A percentile compares a stretch with the other conserved stretches of the same genome.
These are phyloP conservation scores for Podarcis cretensis DNA, from an alignment of 2,113 vertebrate genomes.

Conservation along the genomic window DNA sequence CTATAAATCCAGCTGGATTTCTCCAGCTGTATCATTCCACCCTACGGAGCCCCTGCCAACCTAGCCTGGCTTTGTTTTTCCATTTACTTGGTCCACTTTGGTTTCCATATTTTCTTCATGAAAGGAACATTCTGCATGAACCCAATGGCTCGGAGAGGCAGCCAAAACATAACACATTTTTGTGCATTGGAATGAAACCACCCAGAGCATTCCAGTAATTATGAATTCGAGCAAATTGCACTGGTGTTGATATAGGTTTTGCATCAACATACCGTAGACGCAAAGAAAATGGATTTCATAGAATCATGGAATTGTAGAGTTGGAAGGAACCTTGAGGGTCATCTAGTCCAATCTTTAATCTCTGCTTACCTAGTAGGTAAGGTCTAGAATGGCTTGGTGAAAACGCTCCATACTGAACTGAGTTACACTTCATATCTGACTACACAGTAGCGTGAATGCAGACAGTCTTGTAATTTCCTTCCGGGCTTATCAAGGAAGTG, in stretches of 20 bases:
- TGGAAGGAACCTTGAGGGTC: too few species aligned
- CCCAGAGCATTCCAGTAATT: constrained; percentile 11
- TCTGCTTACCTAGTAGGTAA: background rate
- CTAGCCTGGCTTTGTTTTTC: constrained; percentile 9
- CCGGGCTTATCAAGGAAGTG: background rate
- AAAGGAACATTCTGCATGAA: background rate
- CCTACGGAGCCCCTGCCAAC: constrained; percentile 35
- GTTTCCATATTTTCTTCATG: background rate
- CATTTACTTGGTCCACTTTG: background rate
- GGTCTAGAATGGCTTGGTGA: background rate
- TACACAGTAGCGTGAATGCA: background rate
- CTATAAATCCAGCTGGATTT: constrained; percentile 65
- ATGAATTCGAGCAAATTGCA: background rate
- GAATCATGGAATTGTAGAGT: too few species aligned
- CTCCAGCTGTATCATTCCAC: background rate
- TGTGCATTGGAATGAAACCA: background rate
- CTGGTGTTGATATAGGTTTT: background rate
- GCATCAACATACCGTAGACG: too few species aligned
- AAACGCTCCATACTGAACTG: background rate
- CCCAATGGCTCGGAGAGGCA: background rate
- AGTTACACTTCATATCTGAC: background rate
- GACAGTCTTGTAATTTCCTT: background rate
- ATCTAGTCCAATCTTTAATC: too few species aligned
- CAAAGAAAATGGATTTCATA: too few species aligned
- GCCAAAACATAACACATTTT: constrained; percentile 1